Conservation (phyloP, 2,888 invertebrate genomes). For the Dione juno region DNA sequence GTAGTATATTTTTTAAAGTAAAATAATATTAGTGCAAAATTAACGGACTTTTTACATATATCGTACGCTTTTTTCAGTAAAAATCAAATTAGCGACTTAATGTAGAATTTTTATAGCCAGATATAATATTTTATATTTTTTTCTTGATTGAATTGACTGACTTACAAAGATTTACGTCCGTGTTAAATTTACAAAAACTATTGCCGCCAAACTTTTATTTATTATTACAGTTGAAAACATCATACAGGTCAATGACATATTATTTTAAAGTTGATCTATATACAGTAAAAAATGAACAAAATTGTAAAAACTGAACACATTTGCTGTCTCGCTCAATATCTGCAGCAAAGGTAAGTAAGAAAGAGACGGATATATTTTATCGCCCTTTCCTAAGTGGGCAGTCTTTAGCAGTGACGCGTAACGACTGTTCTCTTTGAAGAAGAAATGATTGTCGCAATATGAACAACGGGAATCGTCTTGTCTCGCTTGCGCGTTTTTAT, state of each 20-base stretch:
- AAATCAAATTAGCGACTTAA: background rate
- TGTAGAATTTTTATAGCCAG: background rate
- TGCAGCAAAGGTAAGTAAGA: slow-evolving; percentile 47
- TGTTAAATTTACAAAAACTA: slow-evolving; percentile 22
- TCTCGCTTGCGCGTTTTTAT: slow-evolving; percentile 71
- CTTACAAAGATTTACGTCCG: slow-evolving; percentile 15
- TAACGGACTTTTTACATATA: background rate
- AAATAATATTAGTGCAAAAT: too few relatives aligned
- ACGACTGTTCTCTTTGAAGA: slow-evolving; percentile 75
- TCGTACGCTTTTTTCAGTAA: background rate
- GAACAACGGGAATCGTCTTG: slow-evolving; percentile 52
- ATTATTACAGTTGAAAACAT: slow-evolving; percentile 34
- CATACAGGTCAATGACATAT: slow-evolving; percentile 71
- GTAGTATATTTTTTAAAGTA: background rate
- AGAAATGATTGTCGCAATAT: slow-evolving; percentile 64
- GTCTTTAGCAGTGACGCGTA: slow-evolving; percentile 75
- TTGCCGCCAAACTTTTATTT: slow-evolving; percentile 19
- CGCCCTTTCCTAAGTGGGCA: slow-evolving; percentile 65
- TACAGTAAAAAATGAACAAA: slow-evolving; percentile 74
- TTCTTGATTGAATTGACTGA: background rate
- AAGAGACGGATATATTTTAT: slow-evolving; percentile 59
- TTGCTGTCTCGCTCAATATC: slow-evolving; percentile 55
- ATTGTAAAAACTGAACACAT: slow-evolving; percentile 58
- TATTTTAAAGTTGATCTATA: slow-evolving; percentile 79
- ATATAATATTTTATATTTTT: background rate